Base-by-base conservation (phyloP, 2,888 invertebrate species). In the Phragmatobia fuliginosa region DNA sequence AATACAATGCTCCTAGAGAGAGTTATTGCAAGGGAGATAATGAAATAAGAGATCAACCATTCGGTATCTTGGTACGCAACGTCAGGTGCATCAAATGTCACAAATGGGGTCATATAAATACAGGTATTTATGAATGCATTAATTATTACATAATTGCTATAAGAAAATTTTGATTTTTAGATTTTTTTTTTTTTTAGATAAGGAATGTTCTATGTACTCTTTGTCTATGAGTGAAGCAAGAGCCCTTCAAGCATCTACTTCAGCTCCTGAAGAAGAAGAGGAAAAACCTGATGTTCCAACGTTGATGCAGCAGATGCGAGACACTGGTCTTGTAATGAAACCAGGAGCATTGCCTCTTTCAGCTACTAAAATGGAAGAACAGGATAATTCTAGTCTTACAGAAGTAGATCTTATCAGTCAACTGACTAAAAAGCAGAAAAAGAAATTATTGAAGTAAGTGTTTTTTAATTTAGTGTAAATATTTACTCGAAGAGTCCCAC, bases 21-120 rank as follows among this genome's bases (percentile, higher is more conserved):
- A 99, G 99, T 84, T 99, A 99, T 90, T 99, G 99, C 85, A 99
- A 99, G 91, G 99, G 99, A 28, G 99, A 99, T 90, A 98, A 99
- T 77, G 98, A 99, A 91, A 99, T 99, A 85, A 96, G 98, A 72
- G 99, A 99, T 94, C 99, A 99, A 91, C 99, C 99, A 0, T 99
- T 99, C 96, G 99, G 99, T 52, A 99, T 99, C 85, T 97, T 99
- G 93, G 99, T 99, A 4, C 95, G 99, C 68, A 99, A 99, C 95
- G 99, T 99, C 0, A 96, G 99, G 45, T 99, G 99, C 87, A 99
- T 99, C 72, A 99, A 99, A 91, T 99, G 99, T 88, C 99, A 99
- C 90, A 99, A 99, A 89, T 99, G 99, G 99, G 99, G 99, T 14
- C 99, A 99, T 88, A 98, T 99, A 67, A 99, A 99, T 90, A 99